These are phyloP conservation scores for Albula goreensis DNA, from an alignment of 2,113 vertebrate species.

Conservation along the genomic window DNA sequence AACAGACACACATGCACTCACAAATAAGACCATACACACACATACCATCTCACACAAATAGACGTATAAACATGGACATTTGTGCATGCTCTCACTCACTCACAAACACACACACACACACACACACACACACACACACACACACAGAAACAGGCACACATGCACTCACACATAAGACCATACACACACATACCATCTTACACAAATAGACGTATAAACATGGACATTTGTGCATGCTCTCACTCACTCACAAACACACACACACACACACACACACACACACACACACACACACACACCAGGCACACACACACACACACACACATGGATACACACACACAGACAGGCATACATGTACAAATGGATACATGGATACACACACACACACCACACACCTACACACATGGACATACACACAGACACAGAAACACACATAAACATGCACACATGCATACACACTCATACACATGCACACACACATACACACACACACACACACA, in stretches of 20 bases:
- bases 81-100: no score
- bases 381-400: neutral
- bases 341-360: neutral
- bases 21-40: neutral
- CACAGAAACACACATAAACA: neutral
- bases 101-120: neutral
- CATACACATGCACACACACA: neutral
- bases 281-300: neutral
- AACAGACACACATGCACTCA: neutral
- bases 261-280: neutral
- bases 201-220: neutral
- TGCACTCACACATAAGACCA: neutral
- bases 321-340: neutral
- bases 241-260: slow-evolving; percentile 7
- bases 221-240: neutral
- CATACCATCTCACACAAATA: neutral
- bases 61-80: neutral
- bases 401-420: neutral
- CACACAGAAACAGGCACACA: neutral
- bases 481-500: neutral
- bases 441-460: neutral
- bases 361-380: no score
- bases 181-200: no score
- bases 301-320: neutral
- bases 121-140: slow-evolving; percentile 9